phyloP scores from a whole-genome alignment of 1,140 invertebrate species.

The Drosophila miranda region DNA sequence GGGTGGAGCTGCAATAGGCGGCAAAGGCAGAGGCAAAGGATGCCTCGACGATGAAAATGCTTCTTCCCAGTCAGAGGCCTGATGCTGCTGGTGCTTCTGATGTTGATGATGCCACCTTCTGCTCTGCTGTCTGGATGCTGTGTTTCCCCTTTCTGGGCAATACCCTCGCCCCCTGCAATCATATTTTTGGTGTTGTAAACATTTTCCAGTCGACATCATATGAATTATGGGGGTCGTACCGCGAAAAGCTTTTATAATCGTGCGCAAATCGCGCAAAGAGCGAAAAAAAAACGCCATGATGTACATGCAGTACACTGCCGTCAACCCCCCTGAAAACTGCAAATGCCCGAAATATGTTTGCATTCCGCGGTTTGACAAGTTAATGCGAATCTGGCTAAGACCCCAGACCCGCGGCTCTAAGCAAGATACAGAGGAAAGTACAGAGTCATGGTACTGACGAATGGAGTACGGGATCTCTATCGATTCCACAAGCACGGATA shows the following conservation, averaged over 20 bases:
- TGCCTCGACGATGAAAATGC: conserved; percentile 35
- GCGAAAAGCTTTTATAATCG: conserved; percentile 82
- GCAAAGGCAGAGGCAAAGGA: conserved; percentile 32
- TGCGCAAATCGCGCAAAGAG: conserved; percentile 78
- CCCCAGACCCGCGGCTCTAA: not conserved
- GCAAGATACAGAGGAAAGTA: not conserved
- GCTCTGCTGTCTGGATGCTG: conserved; percentile 29
- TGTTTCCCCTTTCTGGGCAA: not conserved
- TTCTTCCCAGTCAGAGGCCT: no score
- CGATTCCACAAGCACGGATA: conserved; percentile 4
- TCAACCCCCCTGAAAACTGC: conserved; percentile 22
- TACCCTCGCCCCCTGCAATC: conserved; percentile 50
- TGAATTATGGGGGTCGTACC: conserved; percentile 82
- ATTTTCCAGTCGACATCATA: conserved; percentile 80
- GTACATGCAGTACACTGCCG: conserved; percentile 55
- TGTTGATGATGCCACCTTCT: conserved; percentile 23
- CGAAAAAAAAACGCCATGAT: conserved; percentile 55
- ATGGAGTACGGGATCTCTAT: not conserved
- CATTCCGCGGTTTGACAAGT: conserved; percentile 79
- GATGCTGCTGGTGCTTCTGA: conserved; percentile 24
- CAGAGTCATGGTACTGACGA: not conserved
- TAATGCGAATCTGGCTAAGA: conserved; percentile 64
- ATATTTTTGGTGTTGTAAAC: conserved; percentile 75
- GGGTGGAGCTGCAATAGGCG: conserved; percentile 60
- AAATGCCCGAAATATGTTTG: conserved; percentile 81